Evolutionary conservation across 2,797 vertebrate species (phyloP), one percentile per base, ranked within the genome.

Genomic region (Carcharodon carcharias): DNA sequence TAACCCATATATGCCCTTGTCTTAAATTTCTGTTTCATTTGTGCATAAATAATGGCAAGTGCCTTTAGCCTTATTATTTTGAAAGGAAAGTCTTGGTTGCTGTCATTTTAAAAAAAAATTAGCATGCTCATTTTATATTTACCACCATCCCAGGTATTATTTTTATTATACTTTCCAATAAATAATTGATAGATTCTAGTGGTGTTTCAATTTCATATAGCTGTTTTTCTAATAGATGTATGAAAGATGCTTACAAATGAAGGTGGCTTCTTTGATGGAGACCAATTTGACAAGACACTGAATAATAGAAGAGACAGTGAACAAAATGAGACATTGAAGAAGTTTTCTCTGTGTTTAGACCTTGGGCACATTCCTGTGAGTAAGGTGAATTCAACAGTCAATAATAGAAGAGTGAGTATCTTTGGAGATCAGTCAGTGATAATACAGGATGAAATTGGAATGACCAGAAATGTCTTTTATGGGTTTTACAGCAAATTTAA

Each of bases 321-420:
- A 71, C 63, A 45, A 8, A 69, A 50, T 28, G 35, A 92, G 4
- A n/a, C 89, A 31, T 31, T 95, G 67, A 45, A 95, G 45, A 71
- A 54, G 40, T 95, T 95, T 95, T 95, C 40, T 95, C 4, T 95
- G 23, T 95, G 93, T 54, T 71, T 95, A 95, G 50, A 95, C 67
- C 93, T 95, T 95, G 93, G 93, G 45, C 93, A 95, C 69, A 95
- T 95, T 71, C 67, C 93, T 95, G 93, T 71, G 45, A 95, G 21
- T 95, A 95, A 95, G 40, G 93, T 95, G 93, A 95, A 95, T 95
- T 95, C 93, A 95, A 95, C 93, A 54, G 28, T 95, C 45, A 95
- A 54, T 54, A 71, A 35, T 26, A 71, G 67, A 95, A 95, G 93
- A 95, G 65, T 95, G 67, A 95, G 45, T 95, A 71, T 95, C 65